Conservation (phyloP, 2,888 invertebrate species). For the Agriopis leucophaearia region DNA sequence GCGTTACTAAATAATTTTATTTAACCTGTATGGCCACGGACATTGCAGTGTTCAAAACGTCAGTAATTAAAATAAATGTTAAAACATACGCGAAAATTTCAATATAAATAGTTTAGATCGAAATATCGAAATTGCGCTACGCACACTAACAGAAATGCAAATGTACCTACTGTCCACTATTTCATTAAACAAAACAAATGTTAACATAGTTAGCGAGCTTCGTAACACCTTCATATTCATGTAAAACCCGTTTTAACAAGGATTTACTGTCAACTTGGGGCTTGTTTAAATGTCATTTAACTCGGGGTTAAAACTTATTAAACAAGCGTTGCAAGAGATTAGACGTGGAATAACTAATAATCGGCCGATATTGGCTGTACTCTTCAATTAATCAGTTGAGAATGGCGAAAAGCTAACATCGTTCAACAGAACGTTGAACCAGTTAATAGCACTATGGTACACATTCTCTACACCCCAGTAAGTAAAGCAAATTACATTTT, state of each 20-base stretch:
- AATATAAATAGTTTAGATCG: no score
- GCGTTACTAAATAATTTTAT: no score
- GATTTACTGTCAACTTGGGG: slow-evolving; percentile 44
- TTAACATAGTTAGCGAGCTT: slow-evolving; percentile 35
- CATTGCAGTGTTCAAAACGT: no score
- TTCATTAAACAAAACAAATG: slow-evolving; percentile 42
- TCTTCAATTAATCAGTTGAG: slow-evolving; percentile 19
- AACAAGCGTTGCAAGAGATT: slow-evolving; percentile 18
- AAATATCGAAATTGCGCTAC: not conserved
- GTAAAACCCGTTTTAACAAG: slow-evolving; percentile 44
- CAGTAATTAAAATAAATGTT: no score
- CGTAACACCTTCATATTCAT: slow-evolving; percentile 46
- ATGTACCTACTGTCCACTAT: slow-evolving; percentile 24
- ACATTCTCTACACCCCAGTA: slow-evolving; percentile 13
- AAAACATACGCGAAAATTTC: no score
- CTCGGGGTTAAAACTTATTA: slow-evolving; percentile 34
- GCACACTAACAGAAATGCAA: not conserved
- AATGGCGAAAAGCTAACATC: slow-evolving; percentile 5
- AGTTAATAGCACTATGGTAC: slow-evolving; percentile 22
- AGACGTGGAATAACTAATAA: slow-evolving; percentile 28
- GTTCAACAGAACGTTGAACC: slow-evolving; percentile 8
- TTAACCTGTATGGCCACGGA: no score
- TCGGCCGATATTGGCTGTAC: slow-evolving; percentile 45
- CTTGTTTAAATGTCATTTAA: slow-evolving; percentile 50
- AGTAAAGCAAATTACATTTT: slow-evolving; percentile 25